Base-by-base conservation (phyloP, 2,888 invertebrate genomes). In the Anaspis maculata region DNA sequence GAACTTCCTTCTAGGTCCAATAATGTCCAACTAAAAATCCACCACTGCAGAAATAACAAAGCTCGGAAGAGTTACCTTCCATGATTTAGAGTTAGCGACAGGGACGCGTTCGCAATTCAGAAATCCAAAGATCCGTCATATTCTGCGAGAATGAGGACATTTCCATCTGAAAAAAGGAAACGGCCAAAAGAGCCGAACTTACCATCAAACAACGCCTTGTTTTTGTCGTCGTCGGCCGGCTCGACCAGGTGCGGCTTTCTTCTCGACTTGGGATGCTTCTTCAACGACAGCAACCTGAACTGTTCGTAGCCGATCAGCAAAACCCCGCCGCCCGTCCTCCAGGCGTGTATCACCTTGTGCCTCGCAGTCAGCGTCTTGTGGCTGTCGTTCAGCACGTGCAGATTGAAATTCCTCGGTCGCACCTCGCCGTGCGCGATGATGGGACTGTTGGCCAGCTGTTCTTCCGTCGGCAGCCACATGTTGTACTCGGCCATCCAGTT, bases 401-500 rank as follows among this genome's bases (percentile, higher is more conserved):
- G 76, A 27, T 83, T 81, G 59, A 95, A 97, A 46, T 83, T 79
- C 24, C 97, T 71, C 0, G 84, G 71, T 29, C 85, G 70, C 3
- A 87, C 74, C 51, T 82, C 79, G 1, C 81, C 81, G 36, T 75
- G 74, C 0, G 71, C 69, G 5, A 71, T 60, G 19, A 77, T 69
- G 1, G 61, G 50, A 29, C 65, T 69, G 1, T 61, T 50, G 2
- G 39, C 51, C n/a, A 52, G 56, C 9, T 24, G 4, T 24, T 24
- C 19, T 5, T 19, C 9, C 16, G 76, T 66, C 0, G 97, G 97
- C 34, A 94, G 69, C 96, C 97, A 98, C 81, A 90, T 88, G 59
- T 97, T 92, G 62, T 91, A 98, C 66, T 98, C 98, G 2, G 90
- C 84, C 51, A 88, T 70, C 97, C 96, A 97, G 69, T 97, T 97